Evolutionary conservation across 2,113 vertebrate genomes (phyloP).

Genomic region (Triplophysa rosa): DNA sequence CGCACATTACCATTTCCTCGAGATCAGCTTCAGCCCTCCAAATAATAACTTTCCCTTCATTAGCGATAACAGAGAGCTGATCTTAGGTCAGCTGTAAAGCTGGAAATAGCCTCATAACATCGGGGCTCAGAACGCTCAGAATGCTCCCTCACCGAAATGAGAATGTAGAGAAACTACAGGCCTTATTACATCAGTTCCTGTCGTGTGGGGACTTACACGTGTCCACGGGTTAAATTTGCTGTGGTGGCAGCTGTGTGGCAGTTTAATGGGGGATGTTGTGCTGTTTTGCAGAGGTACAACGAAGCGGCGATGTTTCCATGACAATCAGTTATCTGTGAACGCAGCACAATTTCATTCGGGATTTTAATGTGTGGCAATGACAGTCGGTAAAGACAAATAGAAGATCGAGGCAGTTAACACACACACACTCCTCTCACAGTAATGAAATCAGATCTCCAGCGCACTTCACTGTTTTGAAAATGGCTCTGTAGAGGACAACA

Average conservation of each 20-base stretch:
- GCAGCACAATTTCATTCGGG: slow-evolving; percentile 35
- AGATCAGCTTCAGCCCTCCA: not conserved
- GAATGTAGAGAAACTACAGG: slow-evolving; percentile 12
- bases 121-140: slow-evolving; percentile 18
- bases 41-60: slow-evolving; percentile 10
- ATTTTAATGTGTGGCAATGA: slow-evolving; percentile 40
- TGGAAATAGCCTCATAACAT: slow-evolving; percentile 32
- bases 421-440: slow-evolving; percentile 6
- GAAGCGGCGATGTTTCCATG: slow-evolving; percentile 33
- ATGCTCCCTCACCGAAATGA: slow-evolving; percentile 26
- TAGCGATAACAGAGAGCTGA: slow-evolving; percentile 40
- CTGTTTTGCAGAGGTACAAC: slow-evolving; percentile 1
- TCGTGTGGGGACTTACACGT: slow-evolving; percentile 24
- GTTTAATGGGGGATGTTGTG: slow-evolving; percentile 37
- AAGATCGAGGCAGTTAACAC: slow-evolving; percentile 14
- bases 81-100: slow-evolving; percentile 33
- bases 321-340: slow-evolving; percentile 49
- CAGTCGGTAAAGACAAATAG: slow-evolving; percentile 21
- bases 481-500: slow-evolving; percentile 17
- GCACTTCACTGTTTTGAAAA: slow-evolving; percentile 40
- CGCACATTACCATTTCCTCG: slow-evolving; percentile 7
- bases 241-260: slow-evolving; percentile 2
- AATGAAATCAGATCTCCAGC: slow-evolving; percentile 39
- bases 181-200: slow-evolving; percentile 46
- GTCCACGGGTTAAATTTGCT: slow-evolving; percentile 15